Evolutionary conservation across 2,888 invertebrate genomes (phyloP).

Genomic region (Caenorhabditis uteleia): DNA sequence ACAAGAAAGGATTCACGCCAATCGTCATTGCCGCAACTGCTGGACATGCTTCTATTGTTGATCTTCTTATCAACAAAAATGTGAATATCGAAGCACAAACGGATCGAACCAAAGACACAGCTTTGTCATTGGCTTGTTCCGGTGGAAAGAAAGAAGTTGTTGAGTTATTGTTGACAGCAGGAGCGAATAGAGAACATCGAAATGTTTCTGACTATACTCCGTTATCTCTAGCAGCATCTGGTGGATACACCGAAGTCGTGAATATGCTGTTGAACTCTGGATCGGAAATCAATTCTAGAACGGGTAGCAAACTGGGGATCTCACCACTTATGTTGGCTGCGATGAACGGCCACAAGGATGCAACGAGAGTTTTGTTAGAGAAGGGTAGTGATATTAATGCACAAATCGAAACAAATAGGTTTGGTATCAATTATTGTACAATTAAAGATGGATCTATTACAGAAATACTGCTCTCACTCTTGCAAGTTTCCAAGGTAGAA

Average conservation of each 20-base stretch:
- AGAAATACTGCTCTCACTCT: conserved; percentile 93
- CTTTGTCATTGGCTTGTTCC: conserved; percentile 93
- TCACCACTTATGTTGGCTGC: conserved; percentile 98
- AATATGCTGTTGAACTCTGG: conserved; percentile 88
- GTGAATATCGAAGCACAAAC: conserved; percentile 99
- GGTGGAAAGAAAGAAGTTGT: conserved; percentile 96
- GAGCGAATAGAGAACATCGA: conserved; percentile 91
- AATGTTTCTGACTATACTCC: conserved; percentile 99
- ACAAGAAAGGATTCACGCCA: conserved; percentile 96
- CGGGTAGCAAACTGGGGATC: conserved; percentile 79
- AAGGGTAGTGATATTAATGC: conserved; percentile 99
- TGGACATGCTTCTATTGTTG: conserved; percentile 87
- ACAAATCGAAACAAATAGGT: conserved; percentile 90
- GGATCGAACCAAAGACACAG: conserved; percentile 92
- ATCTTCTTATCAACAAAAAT: conserved; percentile 87
- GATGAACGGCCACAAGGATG: conserved; percentile 96
- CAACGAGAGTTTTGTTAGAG: conserved; percentile 87
- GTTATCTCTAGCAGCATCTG: conserved; percentile 95
- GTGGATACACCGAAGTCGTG: conserved; percentile 95
- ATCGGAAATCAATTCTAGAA: conserved; percentile 92
- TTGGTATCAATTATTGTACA: neutral
- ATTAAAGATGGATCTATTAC: neutral
- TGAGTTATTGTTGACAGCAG: conserved; percentile 84
- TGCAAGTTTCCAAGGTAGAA: conserved; percentile 79
- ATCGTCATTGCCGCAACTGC: conserved; percentile 95